Evolutionary conservation across 2,797 vertebrate species (phyloP).

Genomic region (Alca torda): DNA sequence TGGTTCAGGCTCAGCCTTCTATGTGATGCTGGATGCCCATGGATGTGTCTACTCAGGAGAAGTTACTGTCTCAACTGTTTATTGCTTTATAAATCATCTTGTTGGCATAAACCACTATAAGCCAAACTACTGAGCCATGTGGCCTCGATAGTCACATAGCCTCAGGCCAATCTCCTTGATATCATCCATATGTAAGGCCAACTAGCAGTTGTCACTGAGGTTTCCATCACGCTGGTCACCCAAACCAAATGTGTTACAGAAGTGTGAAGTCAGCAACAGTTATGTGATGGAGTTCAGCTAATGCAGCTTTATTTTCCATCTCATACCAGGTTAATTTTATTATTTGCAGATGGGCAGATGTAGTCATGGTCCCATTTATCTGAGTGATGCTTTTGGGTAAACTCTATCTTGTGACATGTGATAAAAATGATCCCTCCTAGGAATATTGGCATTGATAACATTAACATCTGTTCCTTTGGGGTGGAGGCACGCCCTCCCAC

Average conservation of each 20-base stretch:
- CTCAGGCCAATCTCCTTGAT: not conserved
- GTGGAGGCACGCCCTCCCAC: not conserved
- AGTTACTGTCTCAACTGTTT: not conserved
- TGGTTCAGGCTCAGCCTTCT: not conserved
- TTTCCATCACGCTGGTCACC: not conserved
- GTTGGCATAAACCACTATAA: not conserved
- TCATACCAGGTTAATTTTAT: not conserved
- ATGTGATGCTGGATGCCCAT: not conserved
- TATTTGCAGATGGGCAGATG: not conserved
- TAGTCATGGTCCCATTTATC: not conserved
- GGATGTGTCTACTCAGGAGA: not conserved
- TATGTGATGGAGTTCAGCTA: not conserved
- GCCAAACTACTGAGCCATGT: not conserved
- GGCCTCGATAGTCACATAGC: not conserved
- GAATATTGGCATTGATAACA: not conserved
- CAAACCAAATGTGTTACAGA: not conserved
- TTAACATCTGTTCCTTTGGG: not conserved
- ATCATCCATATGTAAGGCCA: not conserved
- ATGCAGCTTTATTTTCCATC: not conserved
- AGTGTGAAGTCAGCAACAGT: not conserved
- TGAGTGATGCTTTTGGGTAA: not conserved
- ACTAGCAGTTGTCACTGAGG: not conserved
- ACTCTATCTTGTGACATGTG: not conserved
- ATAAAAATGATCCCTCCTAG: not conserved
- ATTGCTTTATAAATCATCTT: not conserved